These are phyloP conservation scores for Piaya cayana DNA, from an alignment of 2,113 vertebrate genomes.

Conservation along the genomic window DNA sequence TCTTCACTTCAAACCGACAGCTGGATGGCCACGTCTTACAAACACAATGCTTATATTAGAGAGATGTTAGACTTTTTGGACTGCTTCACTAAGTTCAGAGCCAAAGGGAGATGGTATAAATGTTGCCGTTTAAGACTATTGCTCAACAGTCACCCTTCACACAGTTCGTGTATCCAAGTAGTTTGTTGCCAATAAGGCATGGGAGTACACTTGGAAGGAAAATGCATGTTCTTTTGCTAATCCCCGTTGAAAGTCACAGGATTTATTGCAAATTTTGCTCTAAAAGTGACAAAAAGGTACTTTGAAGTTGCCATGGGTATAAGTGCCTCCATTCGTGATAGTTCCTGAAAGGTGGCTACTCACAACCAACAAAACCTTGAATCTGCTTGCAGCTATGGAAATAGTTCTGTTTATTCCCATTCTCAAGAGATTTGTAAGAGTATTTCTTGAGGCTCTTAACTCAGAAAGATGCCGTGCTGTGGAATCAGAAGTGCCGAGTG, in stretches of 20 bases:
- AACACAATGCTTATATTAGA: neutral
- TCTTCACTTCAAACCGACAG: neutral
- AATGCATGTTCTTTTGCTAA: neutral
- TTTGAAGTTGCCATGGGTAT: neutral
- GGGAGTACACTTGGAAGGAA: neutral
- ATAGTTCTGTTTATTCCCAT: conserved; percentile 20
- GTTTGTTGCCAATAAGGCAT: neutral
- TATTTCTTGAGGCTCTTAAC: conserved; percentile 17
- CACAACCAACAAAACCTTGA: neutral
- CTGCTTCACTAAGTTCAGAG: neutral
- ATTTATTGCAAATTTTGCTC: neutral
- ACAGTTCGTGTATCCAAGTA: neutral
- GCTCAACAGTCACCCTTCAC: neutral
- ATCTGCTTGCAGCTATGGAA: neutral
- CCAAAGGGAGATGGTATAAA: neutral
- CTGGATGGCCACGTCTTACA: neutral
- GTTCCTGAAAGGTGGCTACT: neutral
- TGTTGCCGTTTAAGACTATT: neutral
- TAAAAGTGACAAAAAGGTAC: neutral
- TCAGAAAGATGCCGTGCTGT: neutral
- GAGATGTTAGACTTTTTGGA: neutral
- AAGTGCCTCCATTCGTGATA: neutral
- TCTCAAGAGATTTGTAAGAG: conserved; percentile 7
- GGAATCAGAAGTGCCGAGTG: neutral
- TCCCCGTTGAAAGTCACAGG: neutral